Percentiles rank a stretch among this genome's conserved stretches.
These are phyloP conservation scores for Aleadryas rufinucha DNA, from an alignment of 2,113 vertebrate genomes.

Conservation along the genomic window DNA sequence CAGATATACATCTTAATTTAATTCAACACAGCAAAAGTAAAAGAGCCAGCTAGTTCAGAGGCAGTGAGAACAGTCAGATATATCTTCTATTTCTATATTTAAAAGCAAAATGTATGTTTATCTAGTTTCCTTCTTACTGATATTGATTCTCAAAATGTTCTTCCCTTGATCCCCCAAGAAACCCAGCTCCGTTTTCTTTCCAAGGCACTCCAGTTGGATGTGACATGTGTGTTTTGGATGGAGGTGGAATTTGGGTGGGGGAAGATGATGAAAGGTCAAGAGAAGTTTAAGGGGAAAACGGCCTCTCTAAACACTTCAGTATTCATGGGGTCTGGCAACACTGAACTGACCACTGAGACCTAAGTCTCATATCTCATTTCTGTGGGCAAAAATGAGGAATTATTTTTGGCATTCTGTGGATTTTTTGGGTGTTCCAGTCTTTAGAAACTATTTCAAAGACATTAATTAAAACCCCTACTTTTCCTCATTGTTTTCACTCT, in stretches of 20 bases:
- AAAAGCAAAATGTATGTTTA: not conserved
- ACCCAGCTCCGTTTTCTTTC: not conserved
- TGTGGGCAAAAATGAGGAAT: not conserved
- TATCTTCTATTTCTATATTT: not conserved
- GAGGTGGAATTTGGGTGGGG: not conserved
- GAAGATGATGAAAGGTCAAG: not conserved
- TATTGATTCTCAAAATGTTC: not conserved
- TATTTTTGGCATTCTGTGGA: not conserved
- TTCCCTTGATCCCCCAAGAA: not conserved
- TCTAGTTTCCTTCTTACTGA: not conserved
- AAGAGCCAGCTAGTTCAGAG: not conserved
- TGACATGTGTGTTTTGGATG: not conserved
- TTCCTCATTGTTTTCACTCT: not conserved
- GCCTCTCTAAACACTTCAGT: not conserved
- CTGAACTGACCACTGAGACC: not conserved
- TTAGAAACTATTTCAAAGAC: not conserved
- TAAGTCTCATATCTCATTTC: not conserved
- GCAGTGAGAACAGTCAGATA: not conserved
- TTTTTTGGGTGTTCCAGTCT: not conserved
- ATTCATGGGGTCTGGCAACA: not conserved
- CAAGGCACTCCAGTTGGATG: not conserved
- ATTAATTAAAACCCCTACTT: not conserved
- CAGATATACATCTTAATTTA: not conserved
- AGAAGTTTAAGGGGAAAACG: slow-evolving; percentile 6
- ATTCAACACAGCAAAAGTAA: not conserved